Base-by-base conservation (phyloP, 1,140 invertebrate species). In the Myzus persicae region DNA sequence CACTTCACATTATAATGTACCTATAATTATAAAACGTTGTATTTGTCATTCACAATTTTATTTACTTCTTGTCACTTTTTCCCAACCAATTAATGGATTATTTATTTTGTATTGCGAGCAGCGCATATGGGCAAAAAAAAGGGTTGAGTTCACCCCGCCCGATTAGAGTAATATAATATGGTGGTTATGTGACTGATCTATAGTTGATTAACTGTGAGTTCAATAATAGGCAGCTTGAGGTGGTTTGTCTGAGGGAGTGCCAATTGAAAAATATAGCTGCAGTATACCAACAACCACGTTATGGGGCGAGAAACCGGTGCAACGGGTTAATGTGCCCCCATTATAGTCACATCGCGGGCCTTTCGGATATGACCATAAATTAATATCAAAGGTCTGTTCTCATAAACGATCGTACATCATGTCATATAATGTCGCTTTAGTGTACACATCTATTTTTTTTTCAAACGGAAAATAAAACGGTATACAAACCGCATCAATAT, bases 401-500 rank as follows among this genome's bases (percentile, higher is more conserved):
- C 46, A 36, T n/a, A 48, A 89, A 89, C 87, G 87, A 24, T 48
- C 87, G 46, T 89, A 36, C 38, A 82, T 82, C 36, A 82, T 82
- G 38, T 38, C 36, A 40, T 20, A 81, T 54, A 51, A 54, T 51
- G 36, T 38, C 48, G 18, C 24, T 48, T 90, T 40, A 38, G 81
- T 82, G 81, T 82, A 82, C 81, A 82, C 81, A 82, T 38, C 2
- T 24, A 14, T 18, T 8, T 82, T 82, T 76, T 82, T 82, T 38
- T 82, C 36, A 6, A 38, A 8, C 36, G 81, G 36, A 36, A 38
- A 82, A 82, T 82, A 82, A 82, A 82, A 82, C 81, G 81, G 36
- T 82, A 82, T 82, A 82, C 36, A 88, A 88, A 88, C 85, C 44
- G 44, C 85, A 88, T 88, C 48, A n/a, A 88, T 88, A 88, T 85